phyloP scores from a whole-genome alignment of 1,140 invertebrate species.

The Solenopsis invicta region DNA sequence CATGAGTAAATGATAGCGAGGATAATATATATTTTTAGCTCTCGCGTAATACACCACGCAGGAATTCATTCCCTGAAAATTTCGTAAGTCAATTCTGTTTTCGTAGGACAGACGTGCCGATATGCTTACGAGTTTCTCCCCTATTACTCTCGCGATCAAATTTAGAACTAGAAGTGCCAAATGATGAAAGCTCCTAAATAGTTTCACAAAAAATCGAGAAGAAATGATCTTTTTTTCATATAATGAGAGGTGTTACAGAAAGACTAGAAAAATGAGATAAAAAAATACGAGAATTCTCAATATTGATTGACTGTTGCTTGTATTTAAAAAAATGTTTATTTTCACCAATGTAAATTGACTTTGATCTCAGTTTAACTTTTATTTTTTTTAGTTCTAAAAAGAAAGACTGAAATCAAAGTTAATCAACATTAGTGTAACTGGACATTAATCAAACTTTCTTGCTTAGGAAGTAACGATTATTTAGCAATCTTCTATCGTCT shows the following conservation, averaged over 20 bases:
- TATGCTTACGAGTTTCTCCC: background rate
- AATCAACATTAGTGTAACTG: too few relatives aligned
- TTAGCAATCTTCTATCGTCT: background rate
- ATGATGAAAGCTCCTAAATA: conserved; percentile 20
- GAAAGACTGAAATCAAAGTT: background rate
- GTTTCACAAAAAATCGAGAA: background rate
- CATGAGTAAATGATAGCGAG: conserved; percentile 20
- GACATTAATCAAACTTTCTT: background rate
- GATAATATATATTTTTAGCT: conserved; percentile 53
- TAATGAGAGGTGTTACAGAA: background rate
- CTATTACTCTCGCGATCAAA: background rate
- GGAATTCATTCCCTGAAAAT: conserved; percentile 45
- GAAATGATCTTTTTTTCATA: background rate
- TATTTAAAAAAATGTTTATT: background rate
- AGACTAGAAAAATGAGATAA: background rate
- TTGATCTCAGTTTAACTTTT: too few relatives aligned
- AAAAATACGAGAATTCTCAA: background rate
- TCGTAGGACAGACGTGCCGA: background rate
- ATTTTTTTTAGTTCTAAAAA: too few relatives aligned
- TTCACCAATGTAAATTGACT: too few relatives aligned
- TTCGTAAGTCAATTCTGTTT: conserved; percentile 49
- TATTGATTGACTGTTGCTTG: background rate
- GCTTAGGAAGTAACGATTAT: background rate
- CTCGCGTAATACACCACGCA: background rate
- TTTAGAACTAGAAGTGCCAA: conserved; percentile 13